phyloP scores from a whole-genome alignment of 2,113 vertebrate species.

The Salvelinus namaycush region DNA sequence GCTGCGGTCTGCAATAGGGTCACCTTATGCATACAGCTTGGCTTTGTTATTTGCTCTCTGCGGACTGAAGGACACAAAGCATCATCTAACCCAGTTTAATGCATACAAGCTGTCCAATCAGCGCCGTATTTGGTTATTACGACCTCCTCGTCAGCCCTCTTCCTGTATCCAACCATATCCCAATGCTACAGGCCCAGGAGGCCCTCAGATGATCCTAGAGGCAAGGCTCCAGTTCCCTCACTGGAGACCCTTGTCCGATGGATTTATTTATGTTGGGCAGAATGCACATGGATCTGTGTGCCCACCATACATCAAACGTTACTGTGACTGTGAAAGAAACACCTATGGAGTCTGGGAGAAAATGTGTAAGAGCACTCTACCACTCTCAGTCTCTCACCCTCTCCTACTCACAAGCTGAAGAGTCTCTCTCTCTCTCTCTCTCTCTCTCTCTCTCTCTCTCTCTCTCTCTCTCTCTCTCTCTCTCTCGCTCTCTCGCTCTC shows the following conservation, averaged over 20 bases:
- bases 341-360: neutral
- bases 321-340: conserved; percentile 24
- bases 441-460: too few species aligned
- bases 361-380: neutral
- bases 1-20: conserved; percentile 48
- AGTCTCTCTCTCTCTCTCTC: too few species aligned
- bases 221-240: conserved; percentile 28
- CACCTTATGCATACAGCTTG: conserved; percentile 60
- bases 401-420: neutral
- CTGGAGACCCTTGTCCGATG: conserved; percentile 14
- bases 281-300: conserved; percentile 12
- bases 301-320: conserved; percentile 46
- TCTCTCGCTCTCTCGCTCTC: too few species aligned
- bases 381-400: conserved; percentile 4
- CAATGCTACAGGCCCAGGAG: conserved; percentile 28
- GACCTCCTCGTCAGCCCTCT: conserved; percentile 33
- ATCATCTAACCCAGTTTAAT: conserved; percentile 68
- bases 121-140: conserved; percentile 46
- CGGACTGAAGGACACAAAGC: conserved; percentile 62
- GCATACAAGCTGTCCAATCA: conserved; percentile 75
- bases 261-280: conserved; percentile 30
- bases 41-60: conserved; percentile 70
- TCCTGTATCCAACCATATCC: conserved; percentile 41
- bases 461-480: neutral
- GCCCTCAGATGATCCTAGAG: conserved; percentile 44